Percentiles rank a stretch among this genome's conserved stretches.
Conservation (phyloP, 2,797 vertebrate genomes). For the Chelon auratus region DNA sequence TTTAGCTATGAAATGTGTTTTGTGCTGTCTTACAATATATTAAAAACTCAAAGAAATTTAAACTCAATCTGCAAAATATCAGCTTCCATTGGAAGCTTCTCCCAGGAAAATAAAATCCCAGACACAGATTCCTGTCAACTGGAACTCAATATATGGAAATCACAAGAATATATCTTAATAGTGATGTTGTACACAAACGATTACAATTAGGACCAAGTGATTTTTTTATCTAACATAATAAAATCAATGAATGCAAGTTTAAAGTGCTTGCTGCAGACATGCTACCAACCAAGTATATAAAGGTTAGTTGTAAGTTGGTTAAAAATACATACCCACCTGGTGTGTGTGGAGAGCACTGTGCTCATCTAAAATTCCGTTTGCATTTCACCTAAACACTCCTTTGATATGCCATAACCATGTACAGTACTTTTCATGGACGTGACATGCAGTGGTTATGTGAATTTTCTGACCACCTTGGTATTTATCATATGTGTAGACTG, state of each 20-base stretch:
- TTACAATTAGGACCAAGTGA: too few species aligned
- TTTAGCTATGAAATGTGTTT: conserved; percentile 33
- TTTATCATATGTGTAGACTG: neutral
- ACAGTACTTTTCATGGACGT: neutral
- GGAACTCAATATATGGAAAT: neutral
- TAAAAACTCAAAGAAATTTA: neutral
- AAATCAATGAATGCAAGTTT: too few species aligned
- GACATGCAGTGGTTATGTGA: neutral
- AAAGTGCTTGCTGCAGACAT: neutral
- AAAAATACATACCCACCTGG: neutral
- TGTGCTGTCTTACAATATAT: conserved; percentile 16
- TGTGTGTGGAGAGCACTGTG: neutral
- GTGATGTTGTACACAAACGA: neutral
- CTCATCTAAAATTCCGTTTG: conserved; percentile 6
- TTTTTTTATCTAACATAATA: too few species aligned
- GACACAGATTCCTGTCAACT: neutral
- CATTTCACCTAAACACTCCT: neutral
- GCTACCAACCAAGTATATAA: neutral
- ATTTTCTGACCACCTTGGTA: neutral
- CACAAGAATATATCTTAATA: neutral
- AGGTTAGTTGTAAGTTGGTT: neutral
- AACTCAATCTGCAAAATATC: neutral
- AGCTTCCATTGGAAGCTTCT: neutral
- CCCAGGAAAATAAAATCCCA: too few species aligned
- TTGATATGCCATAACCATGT: neutral